phyloP scores from a whole-genome alignment of 2,797 vertebrate genomes.

The Rhodeus uyekii region DNA sequence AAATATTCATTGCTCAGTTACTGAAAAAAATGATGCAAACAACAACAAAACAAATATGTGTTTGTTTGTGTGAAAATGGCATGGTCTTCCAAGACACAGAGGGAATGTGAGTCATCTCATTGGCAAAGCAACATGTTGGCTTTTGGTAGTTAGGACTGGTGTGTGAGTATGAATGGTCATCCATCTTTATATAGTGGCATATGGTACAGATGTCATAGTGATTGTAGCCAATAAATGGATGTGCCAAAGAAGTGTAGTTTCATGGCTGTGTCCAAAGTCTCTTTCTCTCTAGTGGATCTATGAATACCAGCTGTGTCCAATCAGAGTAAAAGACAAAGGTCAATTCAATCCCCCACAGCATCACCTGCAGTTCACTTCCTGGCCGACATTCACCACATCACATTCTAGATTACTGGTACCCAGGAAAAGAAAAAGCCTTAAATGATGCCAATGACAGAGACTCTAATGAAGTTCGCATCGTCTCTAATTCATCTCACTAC shows the following conservation, averaged over 20 bases:
- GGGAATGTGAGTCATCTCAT: background rate
- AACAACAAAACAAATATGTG: too few relatives aligned
- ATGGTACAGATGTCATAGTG: conserved; percentile 32
- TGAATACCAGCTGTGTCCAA: conserved; percentile 51
- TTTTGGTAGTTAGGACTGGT: conserved; percentile 13
- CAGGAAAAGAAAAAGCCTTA: too few relatives aligned
- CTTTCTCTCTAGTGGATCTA: conserved; percentile 7
- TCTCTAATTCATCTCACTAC: background rate
- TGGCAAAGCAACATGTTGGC: background rate
- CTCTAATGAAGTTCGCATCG: background rate
- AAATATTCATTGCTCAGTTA: background rate
- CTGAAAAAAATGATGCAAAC: too few relatives aligned
- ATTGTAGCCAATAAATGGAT: conserved; percentile 33
- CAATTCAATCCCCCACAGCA: conserved; percentile 44
- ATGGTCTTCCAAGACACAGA: background rate
- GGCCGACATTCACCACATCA: conserved; percentile 40
- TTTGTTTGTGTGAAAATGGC: conserved; percentile 2
- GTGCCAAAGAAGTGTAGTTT: conserved; percentile 37
- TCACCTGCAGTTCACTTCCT: conserved; percentile 43
- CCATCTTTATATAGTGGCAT: conserved; percentile 38
- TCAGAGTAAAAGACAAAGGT: conserved; percentile 49
- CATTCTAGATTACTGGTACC: conserved; percentile 23
- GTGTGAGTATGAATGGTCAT: conserved; percentile 41
- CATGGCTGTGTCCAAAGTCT: conserved; percentile 23
- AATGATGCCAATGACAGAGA: background rate